These are phyloP conservation scores for Hydractinia echinata DNA, from an alignment of 30 jellyfish, hydroid and myxozoan genomes.

Conservation along the genomic window DNA sequence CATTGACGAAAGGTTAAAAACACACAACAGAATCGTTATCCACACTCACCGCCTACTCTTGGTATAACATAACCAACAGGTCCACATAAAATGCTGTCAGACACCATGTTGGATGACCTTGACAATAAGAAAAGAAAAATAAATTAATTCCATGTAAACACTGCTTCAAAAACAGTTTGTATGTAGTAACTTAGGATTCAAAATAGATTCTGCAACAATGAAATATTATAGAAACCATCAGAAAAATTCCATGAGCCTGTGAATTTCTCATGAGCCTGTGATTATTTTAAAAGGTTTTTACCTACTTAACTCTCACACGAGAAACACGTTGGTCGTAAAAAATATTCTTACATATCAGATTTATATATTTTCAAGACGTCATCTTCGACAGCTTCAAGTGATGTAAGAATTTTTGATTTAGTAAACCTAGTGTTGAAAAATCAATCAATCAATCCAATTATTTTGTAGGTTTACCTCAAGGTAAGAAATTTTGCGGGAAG, in stretches of 20 bases:
- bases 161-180: too few species aligned
- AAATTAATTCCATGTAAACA: too few species aligned
- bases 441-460: too few species aligned
- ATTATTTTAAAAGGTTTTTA: too few species aligned
- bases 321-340: not conserved
- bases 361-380: conserved; percentile 19
- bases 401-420: conserved; percentile 18
- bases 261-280: too few species aligned
- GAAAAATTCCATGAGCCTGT: too few species aligned
- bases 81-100: conserved; percentile 15
- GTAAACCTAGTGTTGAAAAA: not conserved
- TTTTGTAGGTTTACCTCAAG: too few species aligned
- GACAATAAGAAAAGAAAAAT: not conserved
- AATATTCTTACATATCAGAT: conserved; percentile 11
- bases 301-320: too few species aligned
- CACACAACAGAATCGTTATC: not conserved
- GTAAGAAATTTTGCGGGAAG: too few species aligned
- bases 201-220: too few species aligned
- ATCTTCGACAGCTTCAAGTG: conserved; percentile 21
- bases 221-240: too few species aligned
- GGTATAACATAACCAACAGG: conserved; percentile 38
- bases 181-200: too few species aligned
- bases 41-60: conserved; percentile 26
- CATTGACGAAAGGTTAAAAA: not conserved
- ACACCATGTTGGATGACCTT: conserved; percentile 17